Percentiles rank a stretch among this genome's conserved stretches.
These are phyloP conservation scores for Furcula furcula DNA, from an alignment of 2,888 invertebrate genomes.

Conservation along the genomic window DNA sequence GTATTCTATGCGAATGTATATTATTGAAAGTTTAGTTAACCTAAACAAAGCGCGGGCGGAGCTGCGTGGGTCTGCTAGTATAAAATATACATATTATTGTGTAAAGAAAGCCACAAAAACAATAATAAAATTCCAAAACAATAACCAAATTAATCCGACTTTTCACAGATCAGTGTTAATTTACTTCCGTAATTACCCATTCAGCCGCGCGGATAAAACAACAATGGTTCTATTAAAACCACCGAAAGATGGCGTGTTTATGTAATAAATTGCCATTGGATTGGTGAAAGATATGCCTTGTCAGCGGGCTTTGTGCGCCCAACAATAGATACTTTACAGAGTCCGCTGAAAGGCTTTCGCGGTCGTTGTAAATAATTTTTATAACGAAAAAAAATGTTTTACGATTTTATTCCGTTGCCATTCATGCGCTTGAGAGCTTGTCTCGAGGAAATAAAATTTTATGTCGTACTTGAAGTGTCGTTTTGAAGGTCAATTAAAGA, in stretches of 20 bases:
- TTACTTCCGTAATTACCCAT: constrained; percentile 6
- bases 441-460: constrained; percentile 27
- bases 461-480: constrained; percentile 15
- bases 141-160: constrained; percentile 7
- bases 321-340: constrained; percentile 55
- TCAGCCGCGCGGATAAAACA: constrained; percentile 4
- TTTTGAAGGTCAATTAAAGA: not conserved
- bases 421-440: constrained; percentile 23
- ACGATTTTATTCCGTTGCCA: constrained; percentile 22
- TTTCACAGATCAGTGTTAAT: constrained; percentile 3
- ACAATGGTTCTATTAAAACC: constrained; percentile 30
- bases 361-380: constrained; percentile 44
- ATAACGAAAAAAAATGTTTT: constrained; percentile 27
- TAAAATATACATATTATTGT: too few relatives aligned
- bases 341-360: constrained; percentile 41
- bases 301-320: constrained; percentile 50
- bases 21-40: too few relatives aligned
- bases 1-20: too few relatives aligned
- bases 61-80: too few relatives aligned
- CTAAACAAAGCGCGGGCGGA: too few relatives aligned
- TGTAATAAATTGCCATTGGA: constrained; percentile 47
- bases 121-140: not conserved
- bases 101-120: not conserved
- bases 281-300: constrained; percentile 44
- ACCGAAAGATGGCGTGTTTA: constrained; percentile 45